Conservation (phyloP, 2,113 vertebrate species). For the Crotalus viridis region DNA sequence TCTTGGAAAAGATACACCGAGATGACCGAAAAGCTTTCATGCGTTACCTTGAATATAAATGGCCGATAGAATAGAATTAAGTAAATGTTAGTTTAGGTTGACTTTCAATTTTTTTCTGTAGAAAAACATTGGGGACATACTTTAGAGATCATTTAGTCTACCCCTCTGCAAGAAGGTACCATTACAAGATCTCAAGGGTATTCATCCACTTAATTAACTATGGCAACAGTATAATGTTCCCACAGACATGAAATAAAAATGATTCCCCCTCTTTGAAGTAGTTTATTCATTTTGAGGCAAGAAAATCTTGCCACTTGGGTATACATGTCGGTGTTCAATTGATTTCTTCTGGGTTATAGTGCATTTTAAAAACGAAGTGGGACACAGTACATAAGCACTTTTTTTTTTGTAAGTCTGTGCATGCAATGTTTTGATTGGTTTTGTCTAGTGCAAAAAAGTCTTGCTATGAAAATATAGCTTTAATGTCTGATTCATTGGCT, state of each 20-base stretch:
- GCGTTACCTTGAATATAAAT: neutral
- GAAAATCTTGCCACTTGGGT: neutral
- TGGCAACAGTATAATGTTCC: neutral
- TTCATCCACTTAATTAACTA: neutral
- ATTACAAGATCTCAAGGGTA: neutral
- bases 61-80: neutral
- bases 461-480: neutral
- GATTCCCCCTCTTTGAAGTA: neutral
- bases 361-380: neutral
- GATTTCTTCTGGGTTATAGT: neutral
- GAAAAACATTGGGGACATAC: neutral
- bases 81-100: neutral
- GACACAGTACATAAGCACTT: neutral
- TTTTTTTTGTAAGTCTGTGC: neutral
- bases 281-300: neutral
- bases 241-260: neutral
- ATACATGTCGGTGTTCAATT: neutral
- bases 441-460: neutral
- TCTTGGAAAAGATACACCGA: neutral
- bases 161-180: neutral
- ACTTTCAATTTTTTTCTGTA: neutral
- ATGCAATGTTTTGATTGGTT: neutral
- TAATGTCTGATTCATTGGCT: neutral
- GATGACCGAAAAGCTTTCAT: neutral
- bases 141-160: neutral